Evolutionary conservation across 1,140 invertebrate genomes (phyloP).

Genomic region (Aphelenchoides fujianensis): DNA sequence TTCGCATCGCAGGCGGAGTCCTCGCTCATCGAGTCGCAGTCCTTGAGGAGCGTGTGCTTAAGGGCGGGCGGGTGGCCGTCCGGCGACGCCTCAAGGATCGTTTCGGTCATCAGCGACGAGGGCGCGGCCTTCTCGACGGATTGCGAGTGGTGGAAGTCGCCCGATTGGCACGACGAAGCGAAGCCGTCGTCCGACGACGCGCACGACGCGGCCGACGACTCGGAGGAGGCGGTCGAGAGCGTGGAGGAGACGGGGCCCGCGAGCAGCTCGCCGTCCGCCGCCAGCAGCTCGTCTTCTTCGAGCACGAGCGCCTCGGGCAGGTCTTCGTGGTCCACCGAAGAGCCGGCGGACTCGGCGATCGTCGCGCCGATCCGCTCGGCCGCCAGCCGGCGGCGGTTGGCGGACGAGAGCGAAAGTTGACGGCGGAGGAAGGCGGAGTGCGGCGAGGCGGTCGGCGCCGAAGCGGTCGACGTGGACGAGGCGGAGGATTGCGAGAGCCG

Average conservation of each 20-base stretch:
- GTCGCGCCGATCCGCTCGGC: background rate
- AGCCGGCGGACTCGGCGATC: background rate
- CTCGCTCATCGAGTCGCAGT: too few species aligned
- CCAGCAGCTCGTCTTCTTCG: background rate
- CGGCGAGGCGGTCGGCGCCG: background rate
- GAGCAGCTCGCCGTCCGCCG: background rate
- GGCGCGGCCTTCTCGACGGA: too few species aligned
- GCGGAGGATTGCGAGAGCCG: background rate
- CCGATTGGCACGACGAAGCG: slow-evolving; percentile 13
- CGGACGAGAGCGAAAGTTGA: background rate
- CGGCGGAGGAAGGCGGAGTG: too few species aligned
- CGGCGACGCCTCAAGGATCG: too few species aligned
- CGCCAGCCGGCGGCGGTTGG: background rate
- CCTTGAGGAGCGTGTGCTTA: too few species aligned
- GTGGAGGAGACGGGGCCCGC: background rate
- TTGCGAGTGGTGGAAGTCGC: too few species aligned
- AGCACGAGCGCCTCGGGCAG: background rate
- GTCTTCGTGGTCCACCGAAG: background rate
- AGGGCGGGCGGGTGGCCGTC: too few species aligned
- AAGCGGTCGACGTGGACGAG: slow-evolving; percentile 4
- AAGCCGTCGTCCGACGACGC: slow-evolving; percentile 25
- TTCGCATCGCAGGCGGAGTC: too few species aligned
- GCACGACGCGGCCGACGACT: too few species aligned
- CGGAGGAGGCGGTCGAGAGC: too few species aligned
- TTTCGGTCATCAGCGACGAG: too few species aligned